Evolutionary conservation across 2,888 invertebrate species (phyloP), one percentile per base, ranked within the genome.

Genomic region (Volucella bombylans): DNA sequence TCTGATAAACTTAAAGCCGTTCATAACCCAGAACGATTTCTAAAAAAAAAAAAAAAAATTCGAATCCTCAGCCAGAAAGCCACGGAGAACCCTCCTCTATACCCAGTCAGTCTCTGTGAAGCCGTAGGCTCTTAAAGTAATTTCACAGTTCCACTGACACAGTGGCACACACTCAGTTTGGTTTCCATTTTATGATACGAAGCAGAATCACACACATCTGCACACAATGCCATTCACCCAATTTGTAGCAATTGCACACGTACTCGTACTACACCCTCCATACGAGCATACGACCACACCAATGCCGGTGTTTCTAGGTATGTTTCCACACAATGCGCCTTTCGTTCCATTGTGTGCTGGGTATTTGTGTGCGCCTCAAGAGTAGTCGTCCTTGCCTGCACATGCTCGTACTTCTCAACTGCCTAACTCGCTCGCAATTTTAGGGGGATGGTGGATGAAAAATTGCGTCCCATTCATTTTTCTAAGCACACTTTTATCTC

Each of bases 401-500:
- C 62, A 54, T 41, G 47, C 39, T 47, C 39, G 12, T n/a, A 57
- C 55, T 10, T 43, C 41, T 45, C 59, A 41, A 18, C 49, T 54
- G 54, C 2, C 23, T 23, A 23, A 23, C 23, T 23, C 45, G 4
- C 45, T 10, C 45, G n/a, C 45, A n/a, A 8, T 10, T 12, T 45
- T 45, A 15, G 57, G 65, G 23, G 23, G 1, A 23, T 23, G 71
- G 71, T 31, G 52, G 61, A 80, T 80, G 83, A 83, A 83, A 83
- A 80, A 83, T 83, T 83, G 83, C 83, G 83, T 83, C 80, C 80
- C 83, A 83, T 83, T 83, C 83, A 83, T 83, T 83, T 80, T 80
- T 80, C 83, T 83, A 83, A 83, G 83, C 83, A 83, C 83, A 83
- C 79, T 83, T 83, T 83, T 83, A 80, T 83, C 83, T 83, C 43